Evolutionary conservation across 2,797 vertebrate genomes (phyloP), one percentile per base, ranked within the genome.

Genomic region (Mallotus villosus): DNA sequence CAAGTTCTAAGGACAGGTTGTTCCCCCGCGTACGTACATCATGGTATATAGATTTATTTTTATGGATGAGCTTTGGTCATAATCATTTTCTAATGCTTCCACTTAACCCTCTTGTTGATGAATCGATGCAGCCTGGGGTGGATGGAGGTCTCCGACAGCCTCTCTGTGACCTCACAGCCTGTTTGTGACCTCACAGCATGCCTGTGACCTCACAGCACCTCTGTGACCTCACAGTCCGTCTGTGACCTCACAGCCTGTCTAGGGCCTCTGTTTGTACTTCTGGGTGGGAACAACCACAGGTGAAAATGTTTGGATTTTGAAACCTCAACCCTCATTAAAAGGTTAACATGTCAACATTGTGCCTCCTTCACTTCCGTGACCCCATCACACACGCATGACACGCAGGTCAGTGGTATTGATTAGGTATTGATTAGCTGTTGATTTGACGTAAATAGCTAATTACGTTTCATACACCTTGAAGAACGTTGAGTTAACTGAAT

Each of bases 71-170:
- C n/a, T 89, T 86, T 75, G 72, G 63, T 82, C 82, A 46, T 78
- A 79, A 81, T 84, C 79, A 53, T 86, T 84, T 83, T 81, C 57
- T 75, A 37, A 86, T 81, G 76, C 80, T 74, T 84, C 81, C 80
- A 75, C 81, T 83, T 80, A 71, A 73, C 75, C 80, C 81, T 9
- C 37, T 1, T 78, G 76, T 81, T 82, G 81, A 81, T 82, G 68
- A 80, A 85, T 85, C 5, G 37, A 41, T 41, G 0, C 74, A 76
- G 71, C 84, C 68, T 27, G 71, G 79, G 72, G 72, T 74, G 78
- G 72, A 73, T 74, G 37, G 37, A 41, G 37, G 37, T 11, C 8
- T 6, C 37, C 32, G 32, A 34, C 32, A 27, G 27, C 27, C 1
- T 3, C 2, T 27, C 27, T 27, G 27, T 27, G 2, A 27, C 1